Evolutionary conservation across 2,888 invertebrate genomes (phyloP), one percentile per base, ranked within the genome.

Genomic region (Nephrotoma flavescens): DNA sequence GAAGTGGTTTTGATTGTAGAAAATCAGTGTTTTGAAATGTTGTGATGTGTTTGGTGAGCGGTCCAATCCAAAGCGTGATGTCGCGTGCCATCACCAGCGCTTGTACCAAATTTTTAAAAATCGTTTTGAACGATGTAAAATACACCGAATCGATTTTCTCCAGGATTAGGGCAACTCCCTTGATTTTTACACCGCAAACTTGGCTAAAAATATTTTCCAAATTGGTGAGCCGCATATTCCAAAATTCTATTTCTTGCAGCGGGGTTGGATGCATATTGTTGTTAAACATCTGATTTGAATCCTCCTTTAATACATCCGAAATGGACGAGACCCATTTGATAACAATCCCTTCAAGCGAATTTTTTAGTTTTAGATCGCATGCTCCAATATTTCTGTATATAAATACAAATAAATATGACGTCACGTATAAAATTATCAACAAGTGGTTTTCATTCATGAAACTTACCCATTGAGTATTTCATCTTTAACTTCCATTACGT

Each of bases 121-220:
- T 94, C 12, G 93, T 93, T 89, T 95, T 95, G 90, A 97, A 97
- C 87, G 95, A 94, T 47, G 93, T 92, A 87, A 95, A 94, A 90
- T 97, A 98, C 6, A 96, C 95, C 88, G 97, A 98, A 42, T 94
- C 93, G 0, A 96, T 95, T 88, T 94, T 92, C 90, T 97, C 96
- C 86, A 97, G 91, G 86, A 96, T 94, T 87, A 94, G 94, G 0
- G 96, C 96, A 94, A 98, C 96, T 87, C 96, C 95, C 89, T 96
- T 95, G 0, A 97, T 96, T 89, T 96, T 93, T 6, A 95, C 95
- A 90, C 96, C 96, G n/a, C 95, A 93, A 88, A 98, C 92, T 91
- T 98, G 98, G 47, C 96, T 95, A 89, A 97, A 97, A 87, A 98
- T 95, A 57, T 95, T 96, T 90, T 97, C 96, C 9, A 98, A 92